These are phyloP conservation scores for Microplitis deprimator DNA, from an alignment of 2,888 invertebrate genomes.

Conservation along the genomic window DNA sequence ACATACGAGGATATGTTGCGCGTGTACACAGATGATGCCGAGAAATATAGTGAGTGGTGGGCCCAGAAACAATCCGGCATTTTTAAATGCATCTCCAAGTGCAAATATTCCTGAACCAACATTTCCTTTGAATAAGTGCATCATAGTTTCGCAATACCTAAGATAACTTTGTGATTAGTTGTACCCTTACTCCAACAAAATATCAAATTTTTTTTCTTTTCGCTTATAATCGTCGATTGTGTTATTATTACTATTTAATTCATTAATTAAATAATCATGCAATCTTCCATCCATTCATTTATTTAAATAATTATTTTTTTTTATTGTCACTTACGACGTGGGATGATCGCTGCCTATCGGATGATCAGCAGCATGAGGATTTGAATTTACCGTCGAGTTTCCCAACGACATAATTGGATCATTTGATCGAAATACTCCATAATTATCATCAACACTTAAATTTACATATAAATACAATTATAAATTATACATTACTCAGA, in stretches of 20 bases:
- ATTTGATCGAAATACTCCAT: slow-evolving; percentile 73
- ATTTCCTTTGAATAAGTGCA: slow-evolving; percentile 95
- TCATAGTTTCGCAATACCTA: slow-evolving; percentile 89
- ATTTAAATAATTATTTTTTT: background rate
- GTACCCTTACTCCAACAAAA: slow-evolving; percentile 1
- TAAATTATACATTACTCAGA: no score
- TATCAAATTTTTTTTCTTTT: background rate
- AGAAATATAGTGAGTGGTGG: slow-evolving; percentile 84
- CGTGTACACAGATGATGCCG: slow-evolving; percentile 90
- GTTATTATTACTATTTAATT: background rate
- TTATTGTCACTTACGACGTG: slow-evolving; percentile 76
- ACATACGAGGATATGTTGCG: slow-evolving; percentile 91
- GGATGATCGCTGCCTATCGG: slow-evolving; percentile 75
- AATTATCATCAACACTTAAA: slow-evolving; percentile 62
- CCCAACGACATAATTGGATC: slow-evolving; percentile 73
- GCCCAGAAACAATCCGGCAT: slow-evolving; percentile 90
- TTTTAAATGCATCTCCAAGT: slow-evolving; percentile 94
- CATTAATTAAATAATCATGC: background rate
- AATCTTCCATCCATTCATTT: background rate
- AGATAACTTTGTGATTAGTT: slow-evolving; percentile 51
- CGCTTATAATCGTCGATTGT: background rate
- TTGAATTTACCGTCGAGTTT: slow-evolving; percentile 69
- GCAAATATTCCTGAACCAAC: slow-evolving; percentile 97
- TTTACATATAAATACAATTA: slow-evolving; percentile 30
- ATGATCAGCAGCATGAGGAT: slow-evolving; percentile 63